Evolutionary conservation across 2,797 vertebrate genomes (phyloP).

Genomic region (Melanotaenia pygmaea): DNA sequence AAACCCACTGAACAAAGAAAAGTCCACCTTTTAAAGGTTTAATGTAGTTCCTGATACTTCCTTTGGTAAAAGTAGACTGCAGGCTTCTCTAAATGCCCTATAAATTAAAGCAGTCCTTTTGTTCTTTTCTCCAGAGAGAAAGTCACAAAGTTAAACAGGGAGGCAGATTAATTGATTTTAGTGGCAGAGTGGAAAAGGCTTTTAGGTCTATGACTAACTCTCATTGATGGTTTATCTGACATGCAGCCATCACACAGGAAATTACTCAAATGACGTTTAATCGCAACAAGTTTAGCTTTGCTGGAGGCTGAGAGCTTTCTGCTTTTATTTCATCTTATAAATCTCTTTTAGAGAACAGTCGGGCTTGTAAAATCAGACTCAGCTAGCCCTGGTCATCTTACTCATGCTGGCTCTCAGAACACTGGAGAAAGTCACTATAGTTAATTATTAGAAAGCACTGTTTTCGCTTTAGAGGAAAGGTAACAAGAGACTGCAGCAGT

Average conservation of each 20-base stretch:
- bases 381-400: constrained; percentile 16
- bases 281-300: constrained; percentile 16
- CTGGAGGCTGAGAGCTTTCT: constrained; percentile 7
- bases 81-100: constrained; percentile 39
- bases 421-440: constrained; percentile 49
- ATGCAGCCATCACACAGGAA: constrained; percentile 34
- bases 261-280: constrained; percentile 35
- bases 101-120: constrained; percentile 50
- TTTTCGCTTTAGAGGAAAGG: constrained; percentile 45
- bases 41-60: constrained; percentile 49
- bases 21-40: constrained; percentile 22
- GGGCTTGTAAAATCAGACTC: constrained; percentile 42
- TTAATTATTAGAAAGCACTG: constrained; percentile 60
- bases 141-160: constrained; percentile 35
- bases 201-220: constrained; percentile 50
- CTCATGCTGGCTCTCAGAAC: constrained; percentile 24
- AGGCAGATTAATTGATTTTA: constrained; percentile 35
- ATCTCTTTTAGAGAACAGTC: constrained; percentile 35
- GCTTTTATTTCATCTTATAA: constrained; percentile 51
- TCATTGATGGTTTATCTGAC: constrained; percentile 37
- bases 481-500: constrained; percentile 30
- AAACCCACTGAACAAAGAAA: constrained; percentile 1
- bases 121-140: constrained; percentile 43
- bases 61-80: constrained; percentile 47
- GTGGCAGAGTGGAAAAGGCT: constrained; percentile 33